Conservation (phyloP, 2,888 invertebrate genomes). For the Torymus auratus region DNA sequence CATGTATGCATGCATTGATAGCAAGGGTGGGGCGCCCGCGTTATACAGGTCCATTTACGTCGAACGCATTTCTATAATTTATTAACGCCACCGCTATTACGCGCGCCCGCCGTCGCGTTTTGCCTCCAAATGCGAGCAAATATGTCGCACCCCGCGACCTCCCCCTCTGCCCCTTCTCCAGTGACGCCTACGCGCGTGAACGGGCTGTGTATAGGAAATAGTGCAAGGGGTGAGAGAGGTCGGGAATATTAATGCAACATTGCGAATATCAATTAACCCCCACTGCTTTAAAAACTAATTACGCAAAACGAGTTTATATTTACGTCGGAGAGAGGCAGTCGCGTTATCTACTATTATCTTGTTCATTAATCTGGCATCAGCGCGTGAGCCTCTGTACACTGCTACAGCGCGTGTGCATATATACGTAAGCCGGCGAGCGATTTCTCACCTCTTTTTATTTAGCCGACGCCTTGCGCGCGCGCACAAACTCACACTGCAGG, state of each 20-base stretch:
- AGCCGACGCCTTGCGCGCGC: conserved; percentile 1
- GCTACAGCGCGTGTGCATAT: not conserved
- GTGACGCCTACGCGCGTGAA: too few species aligned
- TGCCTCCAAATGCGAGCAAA: conserved; percentile 54
- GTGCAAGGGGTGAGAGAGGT: conserved; percentile 20
- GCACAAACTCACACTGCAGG: too few species aligned
- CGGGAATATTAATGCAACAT: conserved; percentile 44
- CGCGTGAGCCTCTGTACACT: not conserved
- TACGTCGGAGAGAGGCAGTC: conserved; percentile 32
- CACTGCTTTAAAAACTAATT: conserved; percentile 60
- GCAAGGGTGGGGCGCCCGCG: conserved; percentile 36
- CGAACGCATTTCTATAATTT: conserved; percentile 63
- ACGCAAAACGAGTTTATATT: conserved; percentile 50
- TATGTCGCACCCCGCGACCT: conserved; percentile 21
- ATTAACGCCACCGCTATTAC: conserved; percentile 60
- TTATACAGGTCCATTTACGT: conserved; percentile 61
- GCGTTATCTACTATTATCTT: conserved; percentile 53
- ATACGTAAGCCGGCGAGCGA: conserved; percentile 22
- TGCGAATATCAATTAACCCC: conserved; percentile 60
- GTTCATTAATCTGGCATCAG: conserved; percentile 49
- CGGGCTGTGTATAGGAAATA: too few species aligned
- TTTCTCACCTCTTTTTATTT: conserved; percentile 44
- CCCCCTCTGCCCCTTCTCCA: too few species aligned
- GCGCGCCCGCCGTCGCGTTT: conserved; percentile 51
- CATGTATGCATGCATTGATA: conserved; percentile 29